phyloP scores from a whole-genome alignment of 2,797 vertebrate genomes.

The Ammospiza maritima region DNA sequence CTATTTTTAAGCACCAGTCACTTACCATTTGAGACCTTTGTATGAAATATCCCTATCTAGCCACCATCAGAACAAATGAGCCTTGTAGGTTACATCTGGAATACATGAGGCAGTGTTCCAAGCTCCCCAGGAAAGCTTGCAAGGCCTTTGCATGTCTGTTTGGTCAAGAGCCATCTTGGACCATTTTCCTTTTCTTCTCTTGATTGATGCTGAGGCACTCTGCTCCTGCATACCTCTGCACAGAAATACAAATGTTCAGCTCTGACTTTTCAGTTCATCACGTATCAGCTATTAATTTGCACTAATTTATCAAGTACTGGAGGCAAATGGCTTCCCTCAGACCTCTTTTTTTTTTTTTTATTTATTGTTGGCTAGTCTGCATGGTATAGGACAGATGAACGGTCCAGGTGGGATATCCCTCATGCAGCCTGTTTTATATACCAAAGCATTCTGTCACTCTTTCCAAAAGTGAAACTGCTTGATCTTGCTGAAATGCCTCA shows the following conservation, averaged over 20 bases:
- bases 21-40: background rate
- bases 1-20: background rate
- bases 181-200: background rate
- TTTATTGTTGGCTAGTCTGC: background rate
- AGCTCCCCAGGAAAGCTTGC: background rate
- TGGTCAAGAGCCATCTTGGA: background rate
- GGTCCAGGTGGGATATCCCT: rapidly evolving
- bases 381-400: background rate
- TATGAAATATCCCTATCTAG: background rate
- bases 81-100: conserved; percentile 25
- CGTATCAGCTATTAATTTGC: background rate
- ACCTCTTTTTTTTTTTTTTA: background rate
- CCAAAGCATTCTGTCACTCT: background rate
- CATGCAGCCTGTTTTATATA: background rate
- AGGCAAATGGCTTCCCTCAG: background rate
- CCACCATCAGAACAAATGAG: background rate
- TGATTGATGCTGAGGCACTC: background rate
- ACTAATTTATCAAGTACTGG: background rate
- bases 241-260: background rate
- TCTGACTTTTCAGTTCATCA: background rate
- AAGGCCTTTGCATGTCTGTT: background rate
- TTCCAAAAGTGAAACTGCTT: background rate
- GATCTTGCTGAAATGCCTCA: background rate
- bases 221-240: background rate
- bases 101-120: conserved; percentile 38